These are phyloP conservation scores for Chaetogeoica ovagalla DNA, from an alignment of 2,888 invertebrate species.

Conservation along the genomic window DNA sequence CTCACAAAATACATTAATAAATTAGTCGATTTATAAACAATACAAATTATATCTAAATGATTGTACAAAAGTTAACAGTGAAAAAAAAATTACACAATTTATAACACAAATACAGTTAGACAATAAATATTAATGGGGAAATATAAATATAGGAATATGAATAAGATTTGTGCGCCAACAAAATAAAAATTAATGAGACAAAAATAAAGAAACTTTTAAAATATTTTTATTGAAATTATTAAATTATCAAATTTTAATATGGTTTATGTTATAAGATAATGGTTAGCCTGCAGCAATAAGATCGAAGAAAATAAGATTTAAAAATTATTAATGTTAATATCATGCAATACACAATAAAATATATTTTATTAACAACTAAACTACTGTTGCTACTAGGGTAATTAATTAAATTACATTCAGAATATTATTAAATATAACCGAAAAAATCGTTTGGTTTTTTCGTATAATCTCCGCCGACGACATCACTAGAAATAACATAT, in stretches of 20 bases:
- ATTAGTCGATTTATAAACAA: conserved; percentile 26
- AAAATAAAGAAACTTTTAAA: no score
- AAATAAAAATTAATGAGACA: no score
- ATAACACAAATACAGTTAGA: background rate
- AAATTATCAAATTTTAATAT: no score
- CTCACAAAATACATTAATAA: conserved; percentile 55
- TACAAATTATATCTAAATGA: conserved; percentile 28
- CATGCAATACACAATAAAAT: conserved; percentile 16
- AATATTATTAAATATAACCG: conserved; percentile 41
- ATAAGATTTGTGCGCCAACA: background rate
- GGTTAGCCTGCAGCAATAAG: no score
- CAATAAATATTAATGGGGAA: background rate
- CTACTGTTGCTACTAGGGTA: background rate
- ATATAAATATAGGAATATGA: background rate
- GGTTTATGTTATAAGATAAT: no score
- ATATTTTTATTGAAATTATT: no score
- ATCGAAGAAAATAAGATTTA: no score
- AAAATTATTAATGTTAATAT: conserved; percentile 1
- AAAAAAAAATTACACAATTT: background rate
- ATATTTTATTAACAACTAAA: background rate
- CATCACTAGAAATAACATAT: conserved; percentile 65
- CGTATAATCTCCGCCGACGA: conserved; percentile 6
- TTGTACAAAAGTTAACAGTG: conserved; percentile 22
- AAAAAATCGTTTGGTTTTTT: conserved; percentile 49
- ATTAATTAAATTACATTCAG: background rate